Evolutionary conservation across 2,888 invertebrate species (phyloP).

Genomic region (Myopa testacea): DNA sequence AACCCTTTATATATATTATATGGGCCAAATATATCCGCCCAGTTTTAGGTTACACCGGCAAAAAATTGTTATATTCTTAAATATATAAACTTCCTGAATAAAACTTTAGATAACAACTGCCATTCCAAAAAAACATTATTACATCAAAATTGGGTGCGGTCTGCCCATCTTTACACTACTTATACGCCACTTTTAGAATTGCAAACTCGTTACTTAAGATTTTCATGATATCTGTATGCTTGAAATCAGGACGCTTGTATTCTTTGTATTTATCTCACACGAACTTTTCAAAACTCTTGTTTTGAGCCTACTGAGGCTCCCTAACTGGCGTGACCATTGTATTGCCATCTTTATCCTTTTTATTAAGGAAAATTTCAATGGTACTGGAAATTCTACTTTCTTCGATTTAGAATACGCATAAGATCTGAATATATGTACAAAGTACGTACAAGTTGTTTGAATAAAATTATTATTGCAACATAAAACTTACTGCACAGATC

Average conservation of each 20-base stretch:
- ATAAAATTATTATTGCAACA: too few species aligned
- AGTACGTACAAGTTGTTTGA: conserved; percentile 21
- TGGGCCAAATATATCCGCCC: too few species aligned
- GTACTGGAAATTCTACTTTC: conserved; percentile 65
- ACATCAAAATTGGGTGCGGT: too few species aligned
- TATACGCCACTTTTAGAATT: conserved; percentile 51
- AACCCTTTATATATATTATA: too few species aligned
- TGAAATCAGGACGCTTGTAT: conserved; percentile 58
- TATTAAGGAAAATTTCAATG: conserved; percentile 63
- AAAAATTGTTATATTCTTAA: too few species aligned
- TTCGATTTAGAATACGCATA: conserved; percentile 67
- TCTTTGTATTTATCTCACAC: conserved; percentile 66
- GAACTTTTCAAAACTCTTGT: conserved; percentile 66
- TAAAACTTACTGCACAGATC: too few species aligned
- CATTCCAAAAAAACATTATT: too few species aligned
- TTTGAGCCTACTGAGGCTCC: too few species aligned
- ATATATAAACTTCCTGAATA: too few species aligned
- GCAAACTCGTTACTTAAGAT: conserved; percentile 63
- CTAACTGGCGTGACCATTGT: conserved; percentile 59
- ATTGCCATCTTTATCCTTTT: conserved; percentile 64
- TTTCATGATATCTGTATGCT: conserved; percentile 66
- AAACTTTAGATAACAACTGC: too few species aligned
- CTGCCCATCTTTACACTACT: conserved; percentile 31
- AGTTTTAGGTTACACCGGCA: too few species aligned
- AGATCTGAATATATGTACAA: conserved; percentile 55